phyloP scores from a whole-genome alignment of 1,140 invertebrate species.

The Hylaeus anthracinus region DNA sequence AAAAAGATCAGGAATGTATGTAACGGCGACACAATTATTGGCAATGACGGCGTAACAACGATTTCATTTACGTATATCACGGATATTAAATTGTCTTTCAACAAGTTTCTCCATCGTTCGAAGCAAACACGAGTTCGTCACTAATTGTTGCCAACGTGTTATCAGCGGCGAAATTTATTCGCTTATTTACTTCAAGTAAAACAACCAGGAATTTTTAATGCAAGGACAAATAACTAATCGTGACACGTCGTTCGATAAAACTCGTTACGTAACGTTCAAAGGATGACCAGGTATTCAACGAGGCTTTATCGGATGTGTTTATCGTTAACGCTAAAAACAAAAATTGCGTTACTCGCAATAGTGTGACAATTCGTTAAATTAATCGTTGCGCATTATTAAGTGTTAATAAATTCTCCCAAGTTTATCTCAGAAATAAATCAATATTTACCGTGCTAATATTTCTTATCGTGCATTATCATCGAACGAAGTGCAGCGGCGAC shows the following conservation, averaged over 20 bases:
- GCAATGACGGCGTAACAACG: constrained; percentile 64
- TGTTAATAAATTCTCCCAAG: background rate
- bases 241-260: background rate
- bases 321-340: constrained; percentile 20
- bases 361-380: background rate
- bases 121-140: constrained; percentile 26
- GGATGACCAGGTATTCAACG: constrained; percentile 20
- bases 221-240: constrained; percentile 50
- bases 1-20: constrained; percentile 76
- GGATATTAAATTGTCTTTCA: constrained; percentile 24
- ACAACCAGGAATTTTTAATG: constrained; percentile 22
- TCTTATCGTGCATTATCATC: background rate
- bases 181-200: constrained; percentile 27
- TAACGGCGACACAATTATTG: constrained; percentile 68
- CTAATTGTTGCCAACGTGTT: constrained; percentile 7
- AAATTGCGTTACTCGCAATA: background rate
- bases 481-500: background rate
- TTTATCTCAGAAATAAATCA: background rate
- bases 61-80: constrained; percentile 22
- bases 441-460: background rate
- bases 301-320: constrained; percentile 8
- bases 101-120: constrained; percentile 12
- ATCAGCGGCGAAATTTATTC: constrained; percentile 25
- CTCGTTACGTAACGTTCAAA: background rate
- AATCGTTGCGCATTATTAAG: background rate